A percentile compares a stretch with the other conserved stretches of the same genome.
These are phyloP conservation scores for Lampris incognitus DNA, from an alignment of 2,113 vertebrate genomes.

Conservation along the genomic window DNA sequence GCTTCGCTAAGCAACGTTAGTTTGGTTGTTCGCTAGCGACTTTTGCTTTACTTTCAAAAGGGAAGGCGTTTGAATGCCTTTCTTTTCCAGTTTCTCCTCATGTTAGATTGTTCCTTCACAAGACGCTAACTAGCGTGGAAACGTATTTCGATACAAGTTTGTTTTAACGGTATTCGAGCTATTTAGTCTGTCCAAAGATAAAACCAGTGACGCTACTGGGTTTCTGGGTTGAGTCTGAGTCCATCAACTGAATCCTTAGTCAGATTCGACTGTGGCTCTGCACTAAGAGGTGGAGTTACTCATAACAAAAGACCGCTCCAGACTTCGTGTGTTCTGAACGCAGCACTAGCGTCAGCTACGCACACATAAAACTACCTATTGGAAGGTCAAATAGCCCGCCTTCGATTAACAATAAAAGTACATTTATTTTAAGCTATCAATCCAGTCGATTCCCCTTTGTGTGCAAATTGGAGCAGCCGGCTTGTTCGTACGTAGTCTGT, in stretches of 20 bases:
- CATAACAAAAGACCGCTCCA: not conserved
- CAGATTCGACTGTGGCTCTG: not conserved
- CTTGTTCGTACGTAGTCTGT: constrained; percentile 48
- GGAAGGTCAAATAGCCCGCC: not conserved
- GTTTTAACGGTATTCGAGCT: not conserved
- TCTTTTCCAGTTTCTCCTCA: constrained; percentile 18
- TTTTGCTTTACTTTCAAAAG: constrained; percentile 15
- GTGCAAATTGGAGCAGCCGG: constrained; percentile 44
- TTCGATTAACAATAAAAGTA: not conserved
- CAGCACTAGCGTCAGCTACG: not conserved
- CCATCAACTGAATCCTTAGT: not conserved
- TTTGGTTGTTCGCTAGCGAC: constrained; percentile 34
- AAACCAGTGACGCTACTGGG: not conserved
- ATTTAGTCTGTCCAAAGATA: not conserved
- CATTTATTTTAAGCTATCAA: constrained; percentile 1
- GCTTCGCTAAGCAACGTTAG: not conserved
- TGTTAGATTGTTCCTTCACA: constrained; percentile 28
- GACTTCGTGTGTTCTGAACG: not conserved
- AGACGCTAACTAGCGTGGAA: not conserved
- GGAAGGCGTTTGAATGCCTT: constrained; percentile 4
- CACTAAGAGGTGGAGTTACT: not conserved
- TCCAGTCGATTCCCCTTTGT: constrained; percentile 58
- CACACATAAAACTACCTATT: not conserved
- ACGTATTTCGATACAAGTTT: not conserved
- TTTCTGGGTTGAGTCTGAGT: not conserved